These are phyloP conservation scores for Rhopalosiphum maidis DNA, from an alignment of 1,140 invertebrate genomes.

Conservation along the genomic window DNA sequence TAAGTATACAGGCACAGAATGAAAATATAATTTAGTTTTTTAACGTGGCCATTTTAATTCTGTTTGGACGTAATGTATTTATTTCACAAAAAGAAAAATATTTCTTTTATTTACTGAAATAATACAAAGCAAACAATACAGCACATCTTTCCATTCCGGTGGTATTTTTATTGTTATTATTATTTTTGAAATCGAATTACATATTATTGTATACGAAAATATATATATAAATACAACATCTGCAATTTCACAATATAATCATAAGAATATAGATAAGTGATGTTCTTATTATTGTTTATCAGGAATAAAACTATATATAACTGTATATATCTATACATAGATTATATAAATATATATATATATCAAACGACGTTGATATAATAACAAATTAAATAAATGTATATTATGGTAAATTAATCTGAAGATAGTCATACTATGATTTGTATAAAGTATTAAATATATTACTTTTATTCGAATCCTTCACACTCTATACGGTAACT, in stretches of 20 bases:
- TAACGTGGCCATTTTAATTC: not conserved
- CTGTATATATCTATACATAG: too few species aligned
- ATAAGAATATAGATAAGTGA: not conserved
- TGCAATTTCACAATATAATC: not conserved
- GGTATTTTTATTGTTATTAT: not conserved
- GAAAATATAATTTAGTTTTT: not conserved
- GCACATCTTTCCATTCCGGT: not conserved
- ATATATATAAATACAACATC: not conserved
- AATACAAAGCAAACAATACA: not conserved
- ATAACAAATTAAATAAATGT: not conserved
- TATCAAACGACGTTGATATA: not conserved
- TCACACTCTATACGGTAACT: not conserved
- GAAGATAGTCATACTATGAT: not conserved
- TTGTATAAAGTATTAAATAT: not conserved
- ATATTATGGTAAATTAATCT: not conserved
- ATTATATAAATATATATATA: not conserved
- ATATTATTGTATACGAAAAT: not conserved
- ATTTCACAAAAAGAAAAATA: not conserved
- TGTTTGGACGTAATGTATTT: not conserved
- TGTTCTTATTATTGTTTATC: not conserved
- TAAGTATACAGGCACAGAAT: not conserved
- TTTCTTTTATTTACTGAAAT: constrained; percentile 27
- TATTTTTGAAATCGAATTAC: not conserved
- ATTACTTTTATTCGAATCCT: not conserved
- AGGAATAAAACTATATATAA: too few species aligned